Percentiles rank a stretch among this genome's conserved stretches.
These are phyloP conservation scores for Vultur gryphus DNA, from an alignment of 2,797 vertebrate species.

Conservation along the genomic window DNA sequence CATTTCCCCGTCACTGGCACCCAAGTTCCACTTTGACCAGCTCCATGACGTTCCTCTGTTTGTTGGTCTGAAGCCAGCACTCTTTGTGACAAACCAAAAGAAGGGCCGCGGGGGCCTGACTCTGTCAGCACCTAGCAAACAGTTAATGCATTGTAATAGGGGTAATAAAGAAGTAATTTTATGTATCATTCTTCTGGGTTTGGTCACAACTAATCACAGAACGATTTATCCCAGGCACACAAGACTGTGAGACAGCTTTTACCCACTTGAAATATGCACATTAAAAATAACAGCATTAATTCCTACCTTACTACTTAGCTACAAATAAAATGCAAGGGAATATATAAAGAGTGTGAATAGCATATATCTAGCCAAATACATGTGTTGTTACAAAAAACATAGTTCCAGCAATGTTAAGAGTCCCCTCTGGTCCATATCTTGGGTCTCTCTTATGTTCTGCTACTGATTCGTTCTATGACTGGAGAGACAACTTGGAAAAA, in stretches of 20 bases:
- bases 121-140: conserved; percentile 4
- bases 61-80: neutral
- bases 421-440: neutral
- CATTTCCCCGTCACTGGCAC: neutral
- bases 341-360: neutral
- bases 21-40: neutral
- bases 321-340: neutral
- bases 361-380: neutral
- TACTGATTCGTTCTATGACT: neutral
- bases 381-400: neutral
- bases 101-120: neutral
- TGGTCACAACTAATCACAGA: neutral
- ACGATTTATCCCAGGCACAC: neutral
- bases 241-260: neutral
- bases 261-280: neutral
- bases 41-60: neutral
- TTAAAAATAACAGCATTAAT: neutral
- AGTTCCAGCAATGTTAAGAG: neutral
- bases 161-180: conserved; percentile 29
- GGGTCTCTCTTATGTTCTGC: neutral
- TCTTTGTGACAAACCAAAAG: neutral
- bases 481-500: neutral
- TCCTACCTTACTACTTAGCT: neutral
- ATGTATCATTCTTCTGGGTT: neutral
- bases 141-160: conserved; percentile 6